Evolutionary conservation across 2,888 invertebrate species (phyloP).

Genomic region (Apodemia mormo): DNA sequence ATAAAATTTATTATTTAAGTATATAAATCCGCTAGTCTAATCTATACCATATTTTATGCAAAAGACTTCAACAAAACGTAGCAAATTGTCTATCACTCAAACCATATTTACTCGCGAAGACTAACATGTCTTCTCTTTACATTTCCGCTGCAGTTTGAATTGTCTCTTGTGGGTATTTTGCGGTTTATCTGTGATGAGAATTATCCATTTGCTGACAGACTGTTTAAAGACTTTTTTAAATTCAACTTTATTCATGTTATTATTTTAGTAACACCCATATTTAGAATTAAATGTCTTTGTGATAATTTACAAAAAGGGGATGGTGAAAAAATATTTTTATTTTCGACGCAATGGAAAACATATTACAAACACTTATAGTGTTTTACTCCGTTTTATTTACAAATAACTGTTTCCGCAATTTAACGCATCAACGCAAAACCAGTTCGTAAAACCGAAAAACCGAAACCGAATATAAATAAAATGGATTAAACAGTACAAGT

Average conservation of each 20-base stretch:
- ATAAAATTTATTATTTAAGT: too few species aligned
- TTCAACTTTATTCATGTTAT: not conserved
- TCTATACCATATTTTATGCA: not conserved
- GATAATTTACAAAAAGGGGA: too few species aligned
- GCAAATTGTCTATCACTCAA: not conserved
- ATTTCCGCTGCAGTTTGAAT: slow-evolving; percentile 5
- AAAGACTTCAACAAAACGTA: not conserved
- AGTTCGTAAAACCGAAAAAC: too few species aligned
- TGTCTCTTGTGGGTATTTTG: slow-evolving; percentile 10
- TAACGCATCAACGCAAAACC: too few species aligned
- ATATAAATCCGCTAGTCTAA: not conserved
- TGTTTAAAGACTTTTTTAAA: not conserved
- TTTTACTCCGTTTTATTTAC: too few species aligned
- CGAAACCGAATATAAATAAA: too few species aligned
- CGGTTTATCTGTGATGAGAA: slow-evolving; percentile 11
- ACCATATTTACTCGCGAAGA: not conserved
- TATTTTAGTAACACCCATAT: not conserved
- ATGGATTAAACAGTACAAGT: too few species aligned
- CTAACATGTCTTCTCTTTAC: slow-evolving; percentile 1
- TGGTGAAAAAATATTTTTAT: too few species aligned
- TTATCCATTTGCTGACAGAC: slow-evolving; percentile 5
- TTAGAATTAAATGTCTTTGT: too few species aligned
- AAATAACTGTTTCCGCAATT: too few species aligned
- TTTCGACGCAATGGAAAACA: too few species aligned
- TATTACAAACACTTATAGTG: too few species aligned